Evolutionary conservation across 2,888 invertebrate genomes (phyloP).

Genomic region (Lasiommata megera): DNA sequence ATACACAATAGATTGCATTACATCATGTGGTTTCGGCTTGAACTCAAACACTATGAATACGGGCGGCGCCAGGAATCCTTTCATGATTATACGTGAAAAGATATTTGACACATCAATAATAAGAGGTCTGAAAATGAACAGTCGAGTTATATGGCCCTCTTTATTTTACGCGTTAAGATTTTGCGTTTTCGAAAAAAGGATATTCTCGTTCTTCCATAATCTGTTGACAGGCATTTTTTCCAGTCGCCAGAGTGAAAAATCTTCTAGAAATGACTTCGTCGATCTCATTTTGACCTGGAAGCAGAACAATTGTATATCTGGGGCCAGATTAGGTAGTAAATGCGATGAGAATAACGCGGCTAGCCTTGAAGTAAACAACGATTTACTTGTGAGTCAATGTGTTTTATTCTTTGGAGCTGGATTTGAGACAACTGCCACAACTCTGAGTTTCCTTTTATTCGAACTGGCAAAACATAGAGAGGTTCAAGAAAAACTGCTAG

Average conservation of each 20-base stretch:
- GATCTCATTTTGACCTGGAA: constrained; percentile 47
- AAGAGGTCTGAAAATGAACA: constrained; percentile 39
- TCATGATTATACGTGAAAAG: constrained; percentile 39
- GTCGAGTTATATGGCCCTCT: constrained; percentile 48
- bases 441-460: constrained; percentile 41
- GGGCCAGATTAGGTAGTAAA: constrained; percentile 48
- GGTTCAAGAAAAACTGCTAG: constrained; percentile 36
- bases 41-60: constrained; percentile 49
- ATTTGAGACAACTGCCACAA: constrained; percentile 49
- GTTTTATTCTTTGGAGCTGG: constrained; percentile 67
- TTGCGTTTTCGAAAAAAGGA: constrained; percentile 36
- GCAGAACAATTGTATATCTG: constrained; percentile 38
- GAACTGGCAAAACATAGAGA: constrained; percentile 47
- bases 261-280: constrained; percentile 49
- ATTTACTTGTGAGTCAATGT: constrained; percentile 75
- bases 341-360: constrained; percentile 35
- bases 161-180: constrained; percentile 51
- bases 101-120: constrained; percentile 40
- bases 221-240: constrained; percentile 43
- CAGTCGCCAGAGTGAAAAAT: constrained; percentile 40
- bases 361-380: constrained; percentile 50
- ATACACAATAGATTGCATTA: constrained; percentile 57
- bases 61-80: constrained; percentile 39
- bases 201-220: constrained; percentile 42
- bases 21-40: constrained; percentile 55